phyloP scores from a whole-genome alignment of 1,140 invertebrate species.

The Trichoplusia ni region DNA sequence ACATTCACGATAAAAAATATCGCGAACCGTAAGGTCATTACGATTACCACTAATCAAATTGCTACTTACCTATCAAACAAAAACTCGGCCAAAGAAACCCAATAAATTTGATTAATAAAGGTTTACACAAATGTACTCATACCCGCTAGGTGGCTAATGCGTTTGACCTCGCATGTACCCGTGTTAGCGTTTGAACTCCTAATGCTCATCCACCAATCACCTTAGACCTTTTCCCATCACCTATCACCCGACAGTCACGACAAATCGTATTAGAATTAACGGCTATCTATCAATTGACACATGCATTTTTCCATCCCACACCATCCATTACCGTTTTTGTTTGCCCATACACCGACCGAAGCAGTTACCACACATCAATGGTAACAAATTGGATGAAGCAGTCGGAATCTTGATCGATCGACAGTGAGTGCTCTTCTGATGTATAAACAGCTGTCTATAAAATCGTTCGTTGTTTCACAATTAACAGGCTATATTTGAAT shows the following conservation, averaged over 20 bases:
- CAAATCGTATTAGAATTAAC: conserved; percentile 74
- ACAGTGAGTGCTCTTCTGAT: conserved; percentile 55
- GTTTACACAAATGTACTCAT: conserved; percentile 49
- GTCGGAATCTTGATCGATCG: conserved; percentile 46
- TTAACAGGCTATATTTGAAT: conserved; percentile 73
- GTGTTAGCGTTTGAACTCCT: conserved; percentile 77
- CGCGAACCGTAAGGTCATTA: neutral
- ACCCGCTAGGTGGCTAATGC: conserved; percentile 78
- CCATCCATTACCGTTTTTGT: conserved; percentile 51
- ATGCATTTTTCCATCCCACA: conserved; percentile 38
- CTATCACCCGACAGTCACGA: conserved; percentile 73
- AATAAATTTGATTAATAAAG: conserved; percentile 66
- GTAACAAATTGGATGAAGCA: conserved; percentile 37
- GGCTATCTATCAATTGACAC: conserved; percentile 61
- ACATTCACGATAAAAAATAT: no score
- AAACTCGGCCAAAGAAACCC: conserved; percentile 36
- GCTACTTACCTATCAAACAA: conserved; percentile 22
- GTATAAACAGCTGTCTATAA: conserved; percentile 66
- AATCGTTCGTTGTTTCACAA: conserved; percentile 70
- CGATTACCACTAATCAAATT: neutral
- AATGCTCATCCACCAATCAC: conserved; percentile 75
- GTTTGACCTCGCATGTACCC: conserved; percentile 70
- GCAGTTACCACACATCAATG: conserved; percentile 14
- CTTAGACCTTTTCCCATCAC: conserved; percentile 68
- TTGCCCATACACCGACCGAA: neutral